phyloP scores from a whole-genome alignment of 2,888 invertebrate species.

The Lepidonotus clava region DNA sequence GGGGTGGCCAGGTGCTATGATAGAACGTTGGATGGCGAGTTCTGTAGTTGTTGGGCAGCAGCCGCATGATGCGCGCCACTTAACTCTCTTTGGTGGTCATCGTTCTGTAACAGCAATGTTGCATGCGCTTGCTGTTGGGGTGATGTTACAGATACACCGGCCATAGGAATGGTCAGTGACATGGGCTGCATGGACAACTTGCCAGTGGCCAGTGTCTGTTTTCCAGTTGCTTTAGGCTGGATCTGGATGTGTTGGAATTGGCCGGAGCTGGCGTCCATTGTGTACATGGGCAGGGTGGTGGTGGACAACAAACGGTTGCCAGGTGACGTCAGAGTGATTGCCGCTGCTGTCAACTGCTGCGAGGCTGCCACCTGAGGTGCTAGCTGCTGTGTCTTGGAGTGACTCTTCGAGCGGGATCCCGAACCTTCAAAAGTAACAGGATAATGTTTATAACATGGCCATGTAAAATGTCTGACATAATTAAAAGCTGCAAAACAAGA shows the following conservation, averaged over 20 bases:
- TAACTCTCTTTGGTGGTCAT: slow-evolving; percentile 12
- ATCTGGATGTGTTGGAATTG: slow-evolving; percentile 55
- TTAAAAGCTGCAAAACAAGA: no score
- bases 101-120: slow-evolving; percentile 28
- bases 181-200: slow-evolving; percentile 52
- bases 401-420: slow-evolving; percentile 44
- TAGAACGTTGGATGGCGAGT: slow-evolving; percentile 40
- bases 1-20: slow-evolving; percentile 13
- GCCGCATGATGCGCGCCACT: slow-evolving; percentile 8
- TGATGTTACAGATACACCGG: background rate
- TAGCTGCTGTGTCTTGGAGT: background rate
- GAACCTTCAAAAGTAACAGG: slow-evolving; percentile 13
- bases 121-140: slow-evolving; percentile 33
- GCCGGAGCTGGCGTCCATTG: slow-evolving; percentile 22
- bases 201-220: slow-evolving; percentile 51
- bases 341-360: slow-evolving; percentile 37
- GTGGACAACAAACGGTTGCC: slow-evolving; percentile 4
- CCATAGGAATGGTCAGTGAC: slow-evolving; percentile 50
- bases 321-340: slow-evolving; percentile 27
- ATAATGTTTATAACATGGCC: no score
- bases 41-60: slow-evolving; percentile 29
- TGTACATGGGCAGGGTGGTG: background rate
- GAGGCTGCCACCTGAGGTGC: slow-evolving; percentile 40
- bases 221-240: slow-evolving; percentile 46
- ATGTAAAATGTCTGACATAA: no score